These are phyloP conservation scores for Portevinia maculata DNA, from an alignment of 2,888 invertebrate genomes.

Conservation along the genomic window DNA sequence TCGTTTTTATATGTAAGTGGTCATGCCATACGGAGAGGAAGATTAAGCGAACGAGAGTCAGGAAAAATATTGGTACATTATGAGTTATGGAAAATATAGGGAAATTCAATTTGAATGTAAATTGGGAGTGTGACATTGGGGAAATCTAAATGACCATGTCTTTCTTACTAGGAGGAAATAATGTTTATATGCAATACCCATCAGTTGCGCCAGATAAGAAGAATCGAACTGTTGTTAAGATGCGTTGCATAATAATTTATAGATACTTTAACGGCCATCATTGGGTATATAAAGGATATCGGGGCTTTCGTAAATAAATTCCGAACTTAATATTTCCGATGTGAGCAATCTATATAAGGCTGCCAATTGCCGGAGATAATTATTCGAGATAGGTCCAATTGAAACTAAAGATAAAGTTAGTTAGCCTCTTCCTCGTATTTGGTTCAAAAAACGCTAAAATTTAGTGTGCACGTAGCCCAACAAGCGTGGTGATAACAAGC, in stretches of 20 bases:
- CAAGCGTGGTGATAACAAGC: no score
- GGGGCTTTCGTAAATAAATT: no score
- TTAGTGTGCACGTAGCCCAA: no score
- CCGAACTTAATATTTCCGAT: no score
- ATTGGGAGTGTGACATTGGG: slow-evolving; percentile 6
- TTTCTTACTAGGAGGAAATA: background rate
- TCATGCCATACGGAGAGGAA: background rate
- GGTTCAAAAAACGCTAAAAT: no score
- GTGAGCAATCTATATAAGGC: no score
- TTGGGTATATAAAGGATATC: background rate
- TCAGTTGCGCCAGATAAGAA: no score
- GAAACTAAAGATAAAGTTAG: no score
- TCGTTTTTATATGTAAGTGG: background rate
- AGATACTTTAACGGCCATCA: no score
- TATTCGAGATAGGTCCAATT: no score
- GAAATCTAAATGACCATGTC: slow-evolving; percentile 4
- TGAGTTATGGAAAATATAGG: slow-evolving; percentile 15
- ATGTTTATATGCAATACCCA: background rate
- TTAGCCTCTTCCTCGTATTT: no score
- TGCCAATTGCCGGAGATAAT: no score
- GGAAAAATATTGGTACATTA: background rate
- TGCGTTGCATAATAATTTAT: background rate
- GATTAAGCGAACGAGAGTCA: background rate
- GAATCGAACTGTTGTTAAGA: background rate
- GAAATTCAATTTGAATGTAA: slow-evolving; percentile 8